Evolutionary conservation across 2,113 vertebrate species (phyloP).

Genomic region (Neotragus moschatus): DNA sequence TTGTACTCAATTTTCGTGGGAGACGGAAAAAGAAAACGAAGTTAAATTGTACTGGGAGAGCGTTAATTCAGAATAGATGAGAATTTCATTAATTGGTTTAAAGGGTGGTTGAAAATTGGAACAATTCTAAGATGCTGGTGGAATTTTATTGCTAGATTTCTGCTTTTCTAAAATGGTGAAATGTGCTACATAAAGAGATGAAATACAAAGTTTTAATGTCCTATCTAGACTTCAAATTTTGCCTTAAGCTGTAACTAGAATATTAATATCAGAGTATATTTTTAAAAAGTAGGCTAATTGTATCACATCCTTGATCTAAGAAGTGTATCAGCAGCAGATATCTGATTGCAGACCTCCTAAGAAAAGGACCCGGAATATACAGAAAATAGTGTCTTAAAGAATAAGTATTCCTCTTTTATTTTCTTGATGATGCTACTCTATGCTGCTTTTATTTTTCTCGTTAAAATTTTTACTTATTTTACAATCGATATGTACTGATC

Average conservation of each 20-base stretch:
- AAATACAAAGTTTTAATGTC: conserved; percentile 2
- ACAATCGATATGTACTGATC: background rate
- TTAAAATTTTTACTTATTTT: background rate
- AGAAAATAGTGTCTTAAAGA: background rate
- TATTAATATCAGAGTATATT: background rate
- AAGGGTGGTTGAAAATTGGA: background rate
- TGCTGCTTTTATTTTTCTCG: background rate
- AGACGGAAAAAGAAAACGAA: conserved; percentile 40
- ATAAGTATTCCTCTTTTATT: background rate
- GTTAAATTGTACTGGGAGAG: conserved; percentile 21
- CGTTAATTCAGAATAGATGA: background rate
- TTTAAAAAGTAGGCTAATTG: background rate
- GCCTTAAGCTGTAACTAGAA: background rate
- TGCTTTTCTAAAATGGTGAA: background rate
- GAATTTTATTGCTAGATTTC: background rate
- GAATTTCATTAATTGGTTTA: background rate
- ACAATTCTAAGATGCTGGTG: background rate
- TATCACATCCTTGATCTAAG: background rate
- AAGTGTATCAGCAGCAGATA: background rate
- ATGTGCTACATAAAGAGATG: background rate
- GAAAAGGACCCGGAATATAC: background rate
- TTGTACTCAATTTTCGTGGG: background rate
- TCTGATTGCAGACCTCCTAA: background rate
- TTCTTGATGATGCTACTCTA: background rate
- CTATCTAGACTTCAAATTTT: background rate